Evolutionary conservation across 2,113 vertebrate species (phyloP), one percentile per base, ranked within the genome.

Genomic region (Tinamus guttatus): DNA sequence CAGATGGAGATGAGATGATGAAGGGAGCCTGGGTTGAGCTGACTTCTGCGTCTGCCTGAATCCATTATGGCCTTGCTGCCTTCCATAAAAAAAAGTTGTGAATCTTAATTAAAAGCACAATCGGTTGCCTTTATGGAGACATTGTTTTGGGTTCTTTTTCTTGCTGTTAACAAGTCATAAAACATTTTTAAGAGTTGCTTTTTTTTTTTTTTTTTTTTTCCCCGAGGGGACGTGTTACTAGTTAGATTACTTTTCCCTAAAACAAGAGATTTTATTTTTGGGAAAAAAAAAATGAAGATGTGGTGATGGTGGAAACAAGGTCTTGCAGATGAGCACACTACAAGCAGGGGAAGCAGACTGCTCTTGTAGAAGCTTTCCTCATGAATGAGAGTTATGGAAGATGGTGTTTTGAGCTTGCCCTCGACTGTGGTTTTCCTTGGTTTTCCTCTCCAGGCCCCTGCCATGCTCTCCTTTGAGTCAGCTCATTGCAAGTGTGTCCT

Each of bases 31-130:
- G 54, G 83, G 63, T 3, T 64, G 24, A 68, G 60, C n/a, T 0
- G 27, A 18, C 62, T 69, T 69, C 59, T 41, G 34, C 43, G 77
- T 67, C 87, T 97, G 95, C 97, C 97, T 94, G 87, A 95, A 77
- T 30, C 71, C 87, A 96, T 97, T 97, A 81, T 96, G 77, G 85
- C 52, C 95, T 95, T 93, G 77, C 85, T 71, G 58, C 85, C 59
- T 97, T 88, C 92, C 52, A 63, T 93, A 92, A 96, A 92, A 96
- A 92, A 94, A 85, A 92, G 73, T 86, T 96, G 96, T 95, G 97
- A 92, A 91, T 97, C 93, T 96, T 97, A 97, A 97, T 98, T 98
- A 97, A 96, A 97, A 97, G 94, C 52, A 88, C 90, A 94, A 94
- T 97, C 1, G 2, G 70, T 91, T 95, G 88, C 75, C 74, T 96